Percentiles rank a stretch among this genome's conserved stretches.
These are phyloP conservation scores for Tetragonula carbonaria DNA, from an alignment of 2,888 invertebrate genomes.

Conservation along the genomic window DNA sequence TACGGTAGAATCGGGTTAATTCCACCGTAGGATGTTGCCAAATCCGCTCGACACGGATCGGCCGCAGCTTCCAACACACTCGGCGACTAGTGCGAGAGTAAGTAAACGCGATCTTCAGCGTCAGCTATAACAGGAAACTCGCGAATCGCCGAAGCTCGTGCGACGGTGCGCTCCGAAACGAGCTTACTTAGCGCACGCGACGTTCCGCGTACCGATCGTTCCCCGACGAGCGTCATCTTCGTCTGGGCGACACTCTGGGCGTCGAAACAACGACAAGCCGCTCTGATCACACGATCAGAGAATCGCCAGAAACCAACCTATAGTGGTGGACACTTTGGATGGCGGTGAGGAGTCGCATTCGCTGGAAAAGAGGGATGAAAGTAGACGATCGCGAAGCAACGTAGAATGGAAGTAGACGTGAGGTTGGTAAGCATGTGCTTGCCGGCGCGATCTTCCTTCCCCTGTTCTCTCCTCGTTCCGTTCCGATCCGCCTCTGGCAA, in stretches of 20 bases:
- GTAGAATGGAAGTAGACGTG: conserved; percentile 61
- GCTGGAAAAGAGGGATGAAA: conserved; percentile 59
- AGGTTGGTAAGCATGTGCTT: conserved; percentile 72
- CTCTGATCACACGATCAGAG: too few species aligned
- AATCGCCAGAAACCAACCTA: too few species aligned
- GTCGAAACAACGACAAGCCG: too few species aligned
- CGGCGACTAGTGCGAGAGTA: neutral
- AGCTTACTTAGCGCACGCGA: neutral
- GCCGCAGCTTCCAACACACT: neutral
- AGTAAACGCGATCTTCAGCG: neutral
- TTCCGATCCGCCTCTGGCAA: conserved; percentile 71
- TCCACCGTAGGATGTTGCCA: conserved; percentile 3
- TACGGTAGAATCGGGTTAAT: neutral
- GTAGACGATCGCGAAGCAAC: neutral
- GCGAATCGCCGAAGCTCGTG: neutral
- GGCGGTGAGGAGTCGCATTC: conserved; percentile 45
- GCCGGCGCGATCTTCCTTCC: conserved; percentile 65
- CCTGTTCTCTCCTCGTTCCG: conserved; percentile 54
- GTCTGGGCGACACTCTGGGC: too few species aligned
- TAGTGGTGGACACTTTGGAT: conserved; percentile 17
- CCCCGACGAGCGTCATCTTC: neutral
- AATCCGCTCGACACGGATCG: neutral
- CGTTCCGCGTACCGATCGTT: conserved; percentile 7
- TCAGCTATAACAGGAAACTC: conserved; percentile 13
- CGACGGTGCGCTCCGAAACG: neutral